Evolutionary conservation across 2,797 vertebrate species (phyloP).

Genomic region (Austrolebias charrua): DNA sequence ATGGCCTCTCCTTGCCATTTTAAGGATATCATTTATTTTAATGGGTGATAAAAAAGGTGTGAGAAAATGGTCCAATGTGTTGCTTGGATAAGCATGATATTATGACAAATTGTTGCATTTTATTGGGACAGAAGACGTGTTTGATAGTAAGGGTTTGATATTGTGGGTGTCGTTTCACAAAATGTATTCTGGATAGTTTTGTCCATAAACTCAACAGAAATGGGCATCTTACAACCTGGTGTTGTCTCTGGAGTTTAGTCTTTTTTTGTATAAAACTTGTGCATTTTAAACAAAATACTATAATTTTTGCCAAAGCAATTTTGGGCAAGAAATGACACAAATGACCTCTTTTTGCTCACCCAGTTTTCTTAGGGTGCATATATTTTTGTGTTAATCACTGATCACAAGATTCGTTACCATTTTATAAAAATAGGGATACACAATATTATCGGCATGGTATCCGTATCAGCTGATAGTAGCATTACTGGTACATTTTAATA

Average conservation of each 20-base stretch:
- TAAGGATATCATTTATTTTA: not conserved
- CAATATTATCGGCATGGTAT: too few relatives aligned
- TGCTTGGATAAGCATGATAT: constrained; percentile 7
- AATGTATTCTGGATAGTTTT: not conserved
- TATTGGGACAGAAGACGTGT: not conserved
- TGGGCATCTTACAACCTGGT: not conserved
- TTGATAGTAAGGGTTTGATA: not conserved
- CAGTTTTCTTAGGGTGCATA: too few relatives aligned
- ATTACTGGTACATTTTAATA: too few relatives aligned
- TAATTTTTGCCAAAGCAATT: too few relatives aligned
- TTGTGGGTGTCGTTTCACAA: not conserved
- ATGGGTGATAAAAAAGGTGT: not conserved
- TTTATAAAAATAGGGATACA: too few relatives aligned
- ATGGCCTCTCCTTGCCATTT: not conserved
- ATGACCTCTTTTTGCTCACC: too few relatives aligned
- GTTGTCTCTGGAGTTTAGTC: not conserved
- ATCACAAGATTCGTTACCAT: too few relatives aligned
- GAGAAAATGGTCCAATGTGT: not conserved
- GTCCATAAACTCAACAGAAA: not conserved
- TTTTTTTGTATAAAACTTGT: too few relatives aligned
- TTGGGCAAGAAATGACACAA: too few relatives aligned
- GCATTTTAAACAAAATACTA: too few relatives aligned
- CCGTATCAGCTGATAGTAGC: too few relatives aligned
- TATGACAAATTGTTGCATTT: constrained; percentile 6
- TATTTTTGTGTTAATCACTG: too few relatives aligned